Conservation (phyloP, 2,797 vertebrate genomes). For the Urosaurus nigricauda region DNA sequence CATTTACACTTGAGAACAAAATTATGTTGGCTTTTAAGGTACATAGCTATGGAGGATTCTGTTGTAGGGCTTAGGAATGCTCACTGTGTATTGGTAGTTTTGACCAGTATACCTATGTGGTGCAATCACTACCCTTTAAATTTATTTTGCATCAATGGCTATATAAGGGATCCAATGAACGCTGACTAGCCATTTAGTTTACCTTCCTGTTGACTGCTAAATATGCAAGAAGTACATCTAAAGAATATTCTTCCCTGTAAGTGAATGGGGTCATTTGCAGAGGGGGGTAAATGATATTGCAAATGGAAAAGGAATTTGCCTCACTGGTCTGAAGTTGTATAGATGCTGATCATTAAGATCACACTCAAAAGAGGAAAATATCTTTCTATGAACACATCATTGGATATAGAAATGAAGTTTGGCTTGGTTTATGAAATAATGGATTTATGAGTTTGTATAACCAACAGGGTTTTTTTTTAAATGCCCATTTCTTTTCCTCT, state of each 20-base stretch:
- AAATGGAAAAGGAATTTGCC: conserved; percentile 30
- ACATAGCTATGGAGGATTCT: not conserved
- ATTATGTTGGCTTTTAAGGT: not conserved
- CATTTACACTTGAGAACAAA: not conserved
- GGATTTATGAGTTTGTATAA: conserved; percentile 51
- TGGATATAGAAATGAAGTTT: not conserved
- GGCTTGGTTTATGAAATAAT: conserved; percentile 58
- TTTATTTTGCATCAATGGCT: not conserved
- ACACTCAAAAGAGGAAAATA: not conserved
- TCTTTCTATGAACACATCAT: conserved; percentile 1
- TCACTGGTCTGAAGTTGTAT: conserved; percentile 12
- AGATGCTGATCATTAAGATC: conserved; percentile 20
- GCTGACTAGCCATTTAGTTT: conserved; percentile 6
- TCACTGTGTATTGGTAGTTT: conserved; percentile 41
- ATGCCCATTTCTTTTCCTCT: conserved; percentile 52
- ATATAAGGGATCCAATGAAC: not conserved
- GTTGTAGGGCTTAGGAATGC: not conserved
- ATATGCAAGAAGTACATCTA: not conserved
- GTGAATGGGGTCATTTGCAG: conserved; percentile 27
- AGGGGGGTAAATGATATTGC: conserved; percentile 3
- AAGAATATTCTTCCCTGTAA: conserved; percentile 35
- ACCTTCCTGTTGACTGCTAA: conserved; percentile 16
- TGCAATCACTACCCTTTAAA: conserved; percentile 22
- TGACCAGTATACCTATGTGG: conserved; percentile 60
- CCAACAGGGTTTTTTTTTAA: conserved; percentile 47